A percentile compares a stretch with the other conserved stretches of the same genome.
Evolutionary conservation across 2,888 invertebrate species (phyloP).

Genomic region (Pemphredon lugubris): DNA sequence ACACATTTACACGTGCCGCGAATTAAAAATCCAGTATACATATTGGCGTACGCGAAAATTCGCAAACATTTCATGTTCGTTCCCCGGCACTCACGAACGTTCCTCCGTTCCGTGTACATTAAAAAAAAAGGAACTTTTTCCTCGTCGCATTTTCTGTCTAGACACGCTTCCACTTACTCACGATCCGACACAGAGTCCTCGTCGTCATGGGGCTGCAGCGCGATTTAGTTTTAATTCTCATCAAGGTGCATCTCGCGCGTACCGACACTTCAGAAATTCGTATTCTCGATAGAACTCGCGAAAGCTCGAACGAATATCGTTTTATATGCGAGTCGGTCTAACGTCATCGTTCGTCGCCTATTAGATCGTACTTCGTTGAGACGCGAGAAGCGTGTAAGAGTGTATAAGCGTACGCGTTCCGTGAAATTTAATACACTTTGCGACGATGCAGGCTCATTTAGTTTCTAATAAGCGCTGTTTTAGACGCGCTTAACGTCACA

Average conservation of each 20-base stretch:
- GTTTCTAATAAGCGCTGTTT: no score
- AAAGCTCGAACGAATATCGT: background rate
- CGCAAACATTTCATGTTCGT: slow-evolving; percentile 21
- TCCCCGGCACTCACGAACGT: slow-evolving; percentile 8
- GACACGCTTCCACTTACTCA: slow-evolving; percentile 44
- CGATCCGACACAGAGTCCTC: slow-evolving; percentile 31
- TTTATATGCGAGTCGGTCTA: background rate
- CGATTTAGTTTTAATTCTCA: slow-evolving; percentile 45
- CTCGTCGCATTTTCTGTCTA: slow-evolving; percentile 45
- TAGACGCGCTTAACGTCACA: no score
- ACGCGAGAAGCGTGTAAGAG: no score
- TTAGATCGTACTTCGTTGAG: background rate
- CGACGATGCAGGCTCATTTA: no score
- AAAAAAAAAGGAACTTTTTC: slow-evolving; percentile 34
- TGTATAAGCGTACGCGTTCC: no score
- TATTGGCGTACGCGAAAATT: slow-evolving; percentile 18
- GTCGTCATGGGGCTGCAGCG: slow-evolving; percentile 16
- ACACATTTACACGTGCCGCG: background rate
- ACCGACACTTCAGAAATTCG: background rate
- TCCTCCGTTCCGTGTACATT: slow-evolving; percentile 25
- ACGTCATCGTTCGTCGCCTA: background rate
- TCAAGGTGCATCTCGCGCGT: slow-evolving; percentile 16
- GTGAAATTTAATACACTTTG: no score
- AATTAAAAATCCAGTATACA: background rate
- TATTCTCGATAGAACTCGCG: background rate